phyloP scores from a whole-genome alignment of 2,113 vertebrate species.

The Alectura lathami region DNA sequence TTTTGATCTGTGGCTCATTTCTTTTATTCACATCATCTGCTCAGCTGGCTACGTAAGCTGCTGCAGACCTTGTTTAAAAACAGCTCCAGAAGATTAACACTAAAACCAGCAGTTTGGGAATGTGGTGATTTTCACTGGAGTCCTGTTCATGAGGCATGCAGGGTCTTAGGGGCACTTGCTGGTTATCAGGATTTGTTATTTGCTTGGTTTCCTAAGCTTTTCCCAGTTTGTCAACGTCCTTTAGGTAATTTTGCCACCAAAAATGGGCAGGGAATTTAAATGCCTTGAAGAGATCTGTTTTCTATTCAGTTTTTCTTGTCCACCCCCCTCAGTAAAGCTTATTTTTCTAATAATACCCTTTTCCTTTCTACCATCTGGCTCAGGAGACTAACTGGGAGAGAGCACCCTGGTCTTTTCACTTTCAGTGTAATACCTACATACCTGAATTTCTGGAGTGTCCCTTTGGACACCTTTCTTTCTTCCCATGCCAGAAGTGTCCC shows the following conservation, averaged over 20 bases:
- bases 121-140: constrained; percentile 42
- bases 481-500: neutral
- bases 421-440: neutral
- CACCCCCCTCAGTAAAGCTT: neutral
- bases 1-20: constrained; percentile 78
- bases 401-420: neutral
- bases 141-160: neutral
- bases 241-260: constrained; percentile 25
- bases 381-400: neutral
- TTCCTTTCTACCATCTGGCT: neutral
- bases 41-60: constrained; percentile 73
- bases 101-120: constrained; percentile 29
- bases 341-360: constrained; percentile 14
- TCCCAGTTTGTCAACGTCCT: neutral
- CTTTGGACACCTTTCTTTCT: neutral
- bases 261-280: constrained; percentile 14
- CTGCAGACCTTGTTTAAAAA: constrained; percentile 44
- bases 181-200: constrained; percentile 6
- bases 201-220: constrained; percentile 4
- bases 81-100: constrained; percentile 39
- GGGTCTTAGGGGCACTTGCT: neutral
- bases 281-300: constrained; percentile 12
- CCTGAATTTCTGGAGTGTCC: neutral
- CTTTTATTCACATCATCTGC: constrained; percentile 76
- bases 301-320: constrained; percentile 1